Base-by-base conservation (phyloP, 2,113 vertebrate species). In the Cynoglossus semilaevis region DNA sequence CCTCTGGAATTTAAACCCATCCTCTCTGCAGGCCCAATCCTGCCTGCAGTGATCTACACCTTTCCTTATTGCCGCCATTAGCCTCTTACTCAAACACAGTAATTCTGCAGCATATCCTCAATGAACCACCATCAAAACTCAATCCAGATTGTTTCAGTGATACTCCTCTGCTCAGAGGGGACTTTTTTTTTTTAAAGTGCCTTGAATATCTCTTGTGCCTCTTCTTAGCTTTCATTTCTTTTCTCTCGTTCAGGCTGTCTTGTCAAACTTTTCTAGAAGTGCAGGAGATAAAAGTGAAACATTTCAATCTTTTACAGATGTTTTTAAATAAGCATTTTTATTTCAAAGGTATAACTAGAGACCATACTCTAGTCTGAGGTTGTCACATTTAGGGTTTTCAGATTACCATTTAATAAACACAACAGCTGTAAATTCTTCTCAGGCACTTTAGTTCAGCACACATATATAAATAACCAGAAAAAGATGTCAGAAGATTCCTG, bases 21-120 rank as follows among this genome's bases (percentile, higher is more conserved):
- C 57, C 50, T 65, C 54, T 10, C 16, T 67, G 58, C 82, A 5
- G 77, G 88, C 58, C 84, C 68, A 4, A 56, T 81, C 86, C 76
- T 76, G 87, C 70, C 69, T 12, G 45, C 45, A n/a, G 63, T 63
- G 63, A 85, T 80, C 72, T 80, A 75, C 65, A 76, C 73, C 71
- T 85, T 81, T 77, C 68, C 62, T 81, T 74, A 73, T 81, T 74
- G 76, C 78, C 75, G 80, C 73, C 73, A 74, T 86, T 83, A 84
- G 60, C 73, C 65, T 74, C 63, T 77, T 63, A 81, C 71, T 68
- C 58, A 67, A 76, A 71, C 63, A 67, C 65, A 65, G 72, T 56
- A 22, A 11, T 65, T 70, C 36, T 67, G 63, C 66, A 58, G 60
- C 58, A 58, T 43, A 71, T 79, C 64, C 49, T 78, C 63, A 40